Base-by-base conservation (phyloP, 1,140 invertebrate species). In the Vanessa tameamea region DNA sequence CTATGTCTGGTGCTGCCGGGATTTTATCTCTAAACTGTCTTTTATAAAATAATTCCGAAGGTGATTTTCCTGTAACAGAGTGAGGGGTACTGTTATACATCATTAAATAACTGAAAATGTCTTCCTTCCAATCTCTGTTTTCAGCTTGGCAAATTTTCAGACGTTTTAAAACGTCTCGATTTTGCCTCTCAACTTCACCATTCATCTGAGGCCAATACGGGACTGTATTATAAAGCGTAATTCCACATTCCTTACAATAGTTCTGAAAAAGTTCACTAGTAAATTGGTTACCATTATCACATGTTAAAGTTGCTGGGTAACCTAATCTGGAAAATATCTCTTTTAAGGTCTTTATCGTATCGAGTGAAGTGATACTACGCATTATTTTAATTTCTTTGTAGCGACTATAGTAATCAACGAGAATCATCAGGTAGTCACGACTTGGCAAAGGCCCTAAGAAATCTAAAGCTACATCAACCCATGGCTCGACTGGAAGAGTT, bases 31-130 rank as follows among this genome's bases (percentile, higher is more conserved):
- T 63, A 71, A 51, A 67, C 12, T n/a, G 77, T 64, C 14, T 73
- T 47, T 16, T 53, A 20, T 64, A 78, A 47, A 82, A 81, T 20
- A 81, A 26, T 26, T 81, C 79, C 15, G 72, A 15, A 3, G 79
- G 81, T 13, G 79, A 31, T 72, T 71, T 78, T 0, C 79, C 81
- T 31, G 79, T 81, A 1, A 71, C 64, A 9, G 55, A 43, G 23
- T 83, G 81, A 26, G 79, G 76, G 47, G 78, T 82, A 14, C 64
- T 73, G 69, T 82, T 84, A 50, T 82, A 84, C 77, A 82, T 78
- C 2, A 48, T 68, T 8, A 80, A 13, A 65, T 84, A 84, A 12
- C 75, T 65, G 1, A 16, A 13, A 9, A 82, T 31, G 14, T 3
- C 20, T 16, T 80, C 72, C 63, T 78, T 69, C 70, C 61, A 77